Evolutionary conservation across 2,113 vertebrate genomes (phyloP).

Genomic region (Podarcis raffonei): DNA sequence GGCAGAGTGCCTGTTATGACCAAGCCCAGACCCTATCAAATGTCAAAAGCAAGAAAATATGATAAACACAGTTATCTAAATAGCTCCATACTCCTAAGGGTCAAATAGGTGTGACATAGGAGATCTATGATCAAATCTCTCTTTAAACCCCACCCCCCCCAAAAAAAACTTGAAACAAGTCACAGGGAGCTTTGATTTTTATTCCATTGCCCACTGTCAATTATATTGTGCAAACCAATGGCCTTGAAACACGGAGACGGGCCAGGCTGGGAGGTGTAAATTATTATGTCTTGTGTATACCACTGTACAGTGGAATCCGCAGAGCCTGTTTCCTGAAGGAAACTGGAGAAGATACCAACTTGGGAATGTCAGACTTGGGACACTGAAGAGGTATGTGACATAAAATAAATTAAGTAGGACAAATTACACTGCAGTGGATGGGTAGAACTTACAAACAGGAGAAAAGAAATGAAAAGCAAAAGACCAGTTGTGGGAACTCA

Average conservation of each 20-base stretch:
- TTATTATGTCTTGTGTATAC: neutral
- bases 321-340: neutral
- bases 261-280: neutral
- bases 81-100: too few relatives aligned
- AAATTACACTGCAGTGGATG: neutral
- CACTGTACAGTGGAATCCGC: neutral
- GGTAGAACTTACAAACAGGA: neutral
- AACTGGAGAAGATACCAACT: neutral
- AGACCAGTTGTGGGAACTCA: neutral
- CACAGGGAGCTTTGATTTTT: too few relatives aligned
- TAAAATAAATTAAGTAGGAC: neutral
- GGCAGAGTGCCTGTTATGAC: conserved; percentile 97
- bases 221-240: too few relatives aligned
- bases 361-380: neutral
- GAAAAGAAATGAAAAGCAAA: neutral
- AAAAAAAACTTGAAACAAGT: too few relatives aligned
- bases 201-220: too few relatives aligned
- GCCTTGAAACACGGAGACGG: neutral
- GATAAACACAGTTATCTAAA: neutral
- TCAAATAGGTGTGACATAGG: too few relatives aligned
- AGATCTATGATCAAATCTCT: too few relatives aligned
- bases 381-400: neutral
- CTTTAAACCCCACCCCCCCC: too few relatives aligned
- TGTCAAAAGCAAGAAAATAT: neutral
- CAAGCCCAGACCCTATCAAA: conserved; percentile 88